A percentile compares a stretch with the other conserved stretches of the same genome.
phyloP scores from a whole-genome alignment of 1,140 invertebrate genomes.

The Drosophila pseudoananassae region DNA sequence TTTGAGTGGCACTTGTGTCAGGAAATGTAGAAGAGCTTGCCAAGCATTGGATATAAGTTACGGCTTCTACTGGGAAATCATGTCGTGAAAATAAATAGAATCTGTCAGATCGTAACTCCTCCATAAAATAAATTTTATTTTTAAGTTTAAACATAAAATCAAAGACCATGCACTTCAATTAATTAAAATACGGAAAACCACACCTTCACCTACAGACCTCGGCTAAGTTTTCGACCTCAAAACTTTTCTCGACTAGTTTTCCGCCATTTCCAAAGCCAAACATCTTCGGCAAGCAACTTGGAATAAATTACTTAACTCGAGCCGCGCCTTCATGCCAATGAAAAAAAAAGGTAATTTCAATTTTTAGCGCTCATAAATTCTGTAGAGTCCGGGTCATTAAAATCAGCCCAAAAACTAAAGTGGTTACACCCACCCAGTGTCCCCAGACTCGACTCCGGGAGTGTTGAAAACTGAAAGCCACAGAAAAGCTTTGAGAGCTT shows the following conservation, averaged over 20 bases:
- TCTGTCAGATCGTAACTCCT: not conserved
- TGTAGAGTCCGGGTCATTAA: constrained; percentile 66
- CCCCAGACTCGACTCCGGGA: constrained; percentile 3
- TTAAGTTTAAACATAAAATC: not conserved
- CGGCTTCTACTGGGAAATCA: constrained; percentile 1
- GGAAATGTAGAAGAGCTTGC: constrained; percentile 4
- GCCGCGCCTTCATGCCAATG: constrained; percentile 47
- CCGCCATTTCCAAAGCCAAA: not conserved
- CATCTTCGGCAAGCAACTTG: constrained; percentile 22
- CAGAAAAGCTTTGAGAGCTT: constrained; percentile 49
- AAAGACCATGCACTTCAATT: not conserved
- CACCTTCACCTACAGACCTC: not conserved
- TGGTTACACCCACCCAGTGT: constrained; percentile 33
- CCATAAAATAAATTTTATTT: not conserved
- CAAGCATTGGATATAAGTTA: not conserved
- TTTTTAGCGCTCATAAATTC: constrained; percentile 75
- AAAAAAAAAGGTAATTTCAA: constrained; percentile 72
- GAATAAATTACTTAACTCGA: constrained; percentile 40
- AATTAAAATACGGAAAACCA: not conserved
- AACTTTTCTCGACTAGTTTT: not conserved
- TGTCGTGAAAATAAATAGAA: not conserved
- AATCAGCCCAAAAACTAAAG: constrained; percentile 62
- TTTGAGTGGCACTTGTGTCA: constrained; percentile 20
- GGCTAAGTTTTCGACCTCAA: constrained; percentile 6
- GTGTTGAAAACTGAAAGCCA: constrained; percentile 61